Evolutionary conservation across 2,797 vertebrate species (phyloP).

Genomic region (Alosa sapidissima): DNA sequence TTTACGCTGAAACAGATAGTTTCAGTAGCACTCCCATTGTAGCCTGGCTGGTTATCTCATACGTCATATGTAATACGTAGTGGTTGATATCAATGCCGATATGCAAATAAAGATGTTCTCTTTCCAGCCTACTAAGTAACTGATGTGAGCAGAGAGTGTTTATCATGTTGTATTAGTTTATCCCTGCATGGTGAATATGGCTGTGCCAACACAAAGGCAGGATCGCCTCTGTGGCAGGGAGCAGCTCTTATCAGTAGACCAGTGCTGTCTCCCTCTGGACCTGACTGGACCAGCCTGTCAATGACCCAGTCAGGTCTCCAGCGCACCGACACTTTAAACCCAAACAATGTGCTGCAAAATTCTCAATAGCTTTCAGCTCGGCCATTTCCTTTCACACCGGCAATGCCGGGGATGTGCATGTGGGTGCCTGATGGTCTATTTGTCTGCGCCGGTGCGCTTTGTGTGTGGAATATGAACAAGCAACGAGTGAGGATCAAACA

Average conservation of each 20-base stretch:
- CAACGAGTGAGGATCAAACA: conserved; percentile 54
- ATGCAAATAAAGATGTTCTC: too few relatives aligned
- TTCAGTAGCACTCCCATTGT: too few relatives aligned
- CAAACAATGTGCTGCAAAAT: background rate
- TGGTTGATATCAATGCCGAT: too few relatives aligned
- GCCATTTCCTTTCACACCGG: background rate
- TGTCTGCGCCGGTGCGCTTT: background rate
- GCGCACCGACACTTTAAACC: too few relatives aligned
- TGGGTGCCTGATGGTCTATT: background rate
- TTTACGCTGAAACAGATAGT: too few relatives aligned
- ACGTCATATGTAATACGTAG: too few relatives aligned
- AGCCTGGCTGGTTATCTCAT: too few relatives aligned
- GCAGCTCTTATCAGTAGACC: background rate
- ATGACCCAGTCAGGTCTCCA: background rate
- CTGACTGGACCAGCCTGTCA: background rate
- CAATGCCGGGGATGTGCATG: background rate
- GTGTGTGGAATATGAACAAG: conserved; percentile 53
- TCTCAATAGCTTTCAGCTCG: background rate
- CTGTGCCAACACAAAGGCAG: background rate
- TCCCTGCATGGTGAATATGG: too few relatives aligned
- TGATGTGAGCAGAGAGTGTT: too few relatives aligned
- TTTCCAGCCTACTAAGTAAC: too few relatives aligned
- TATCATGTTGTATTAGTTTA: too few relatives aligned
- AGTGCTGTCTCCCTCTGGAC: background rate
- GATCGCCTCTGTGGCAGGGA: background rate